phyloP scores from a whole-genome alignment of 2,888 invertebrate genomes.

The Nephrotoma appendiculata region DNA sequence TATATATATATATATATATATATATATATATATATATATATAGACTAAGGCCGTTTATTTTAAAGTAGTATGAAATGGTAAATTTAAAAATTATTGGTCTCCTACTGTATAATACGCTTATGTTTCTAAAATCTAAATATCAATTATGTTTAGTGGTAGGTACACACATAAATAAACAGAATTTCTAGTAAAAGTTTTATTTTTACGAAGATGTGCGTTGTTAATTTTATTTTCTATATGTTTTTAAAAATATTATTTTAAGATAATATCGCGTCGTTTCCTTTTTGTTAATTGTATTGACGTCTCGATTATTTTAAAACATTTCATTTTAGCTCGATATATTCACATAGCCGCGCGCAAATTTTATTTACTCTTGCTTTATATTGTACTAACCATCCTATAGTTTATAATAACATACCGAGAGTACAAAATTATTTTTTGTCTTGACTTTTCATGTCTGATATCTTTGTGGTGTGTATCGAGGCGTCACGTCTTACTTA shows the following conservation, averaged over 20 bases:
- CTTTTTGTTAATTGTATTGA: conserved; percentile 1
- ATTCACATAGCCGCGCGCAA: background rate
- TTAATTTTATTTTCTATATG: background rate
- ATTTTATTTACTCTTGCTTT: background rate
- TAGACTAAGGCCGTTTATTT: too few species aligned
- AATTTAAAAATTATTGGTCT: too few species aligned
- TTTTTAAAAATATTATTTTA: background rate
- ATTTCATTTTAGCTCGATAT: conserved; percentile 1
- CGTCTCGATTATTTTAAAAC: conserved; percentile 5
- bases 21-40: too few species aligned
- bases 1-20: too few species aligned
- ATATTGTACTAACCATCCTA: background rate
- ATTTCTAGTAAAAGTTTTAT: background rate
- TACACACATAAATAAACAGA: background rate
- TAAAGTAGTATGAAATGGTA: too few species aligned
- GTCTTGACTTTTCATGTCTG: background rate
- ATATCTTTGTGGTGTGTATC: background rate
- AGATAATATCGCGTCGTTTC: conserved; percentile 4
- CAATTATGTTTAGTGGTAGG: too few species aligned
- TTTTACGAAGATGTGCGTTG: background rate
- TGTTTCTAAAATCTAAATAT: too few species aligned
- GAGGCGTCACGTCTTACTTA: background rate
- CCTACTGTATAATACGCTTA: too few species aligned
- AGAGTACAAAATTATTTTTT: background rate
- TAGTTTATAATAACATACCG: background rate